Percentiles rank a stretch among this genome's conserved stretches.
phyloP scores from a whole-genome alignment of 2,888 invertebrate species.

The Stenodema calcarata region DNA sequence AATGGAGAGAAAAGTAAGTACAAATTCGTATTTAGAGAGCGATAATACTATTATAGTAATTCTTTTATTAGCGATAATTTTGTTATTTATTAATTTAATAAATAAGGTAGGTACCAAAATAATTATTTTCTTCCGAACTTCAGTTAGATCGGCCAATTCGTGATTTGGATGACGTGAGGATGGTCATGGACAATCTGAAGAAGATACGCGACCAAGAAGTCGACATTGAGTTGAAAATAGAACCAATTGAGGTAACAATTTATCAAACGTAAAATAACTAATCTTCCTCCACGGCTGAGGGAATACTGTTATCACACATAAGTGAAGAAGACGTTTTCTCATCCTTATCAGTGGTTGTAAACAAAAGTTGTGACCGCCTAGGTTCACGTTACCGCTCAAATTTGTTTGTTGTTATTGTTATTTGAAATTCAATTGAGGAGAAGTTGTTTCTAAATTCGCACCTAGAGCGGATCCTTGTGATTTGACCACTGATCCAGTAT shows the following conservation, averaged over 20 bases:
- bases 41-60: neutral
- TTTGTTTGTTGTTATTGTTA: no score
- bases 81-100: no score
- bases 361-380: neutral
- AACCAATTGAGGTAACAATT: constrained; percentile 81
- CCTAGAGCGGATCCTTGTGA: no score
- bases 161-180: constrained; percentile 91
- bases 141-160: constrained; percentile 81
- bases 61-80: neutral
- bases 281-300: neutral
- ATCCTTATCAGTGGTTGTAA: neutral
- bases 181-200: constrained; percentile 91
- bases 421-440: no score
- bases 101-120: no score
- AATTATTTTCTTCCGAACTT: neutral
- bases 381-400: no score
- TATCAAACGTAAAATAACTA: neutral
- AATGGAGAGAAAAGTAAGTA: constrained; percentile 75
- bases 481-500: no score
- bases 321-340: neutral
- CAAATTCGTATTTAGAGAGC: neutral
- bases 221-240: constrained; percentile 91
- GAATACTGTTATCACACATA: neutral
- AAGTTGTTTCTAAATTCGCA: no score
- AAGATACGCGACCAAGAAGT: constrained; percentile 95